Evolutionary conservation across 2,888 invertebrate genomes (phyloP).

Genomic region (Helobdella robusta): DNA sequence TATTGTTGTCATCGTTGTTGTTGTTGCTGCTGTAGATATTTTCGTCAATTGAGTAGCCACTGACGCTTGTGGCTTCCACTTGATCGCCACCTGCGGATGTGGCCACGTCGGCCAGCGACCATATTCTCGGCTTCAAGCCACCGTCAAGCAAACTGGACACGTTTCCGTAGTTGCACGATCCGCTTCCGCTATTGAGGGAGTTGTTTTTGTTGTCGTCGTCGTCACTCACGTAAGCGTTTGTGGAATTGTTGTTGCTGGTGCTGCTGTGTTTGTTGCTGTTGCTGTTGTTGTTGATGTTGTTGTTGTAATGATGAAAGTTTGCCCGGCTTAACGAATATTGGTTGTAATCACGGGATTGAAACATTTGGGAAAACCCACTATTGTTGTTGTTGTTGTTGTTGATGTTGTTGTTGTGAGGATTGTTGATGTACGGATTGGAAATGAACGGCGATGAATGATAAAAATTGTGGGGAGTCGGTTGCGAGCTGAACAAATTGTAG

Average conservation of each 20-base stretch:
- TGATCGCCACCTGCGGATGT: conserved; percentile 32
- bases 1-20: conserved; percentile 5
- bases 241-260: not conserved
- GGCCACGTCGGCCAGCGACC: conserved; percentile 46
- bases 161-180: not conserved
- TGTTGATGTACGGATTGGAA: conserved; percentile 4
- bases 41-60: not conserved
- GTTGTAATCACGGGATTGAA: conserved; percentile 1
- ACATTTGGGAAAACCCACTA: not conserved
- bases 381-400: not conserved
- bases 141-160: conserved; percentile 1
- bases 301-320: not conserved
- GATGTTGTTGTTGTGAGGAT: not conserved
- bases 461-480: not conserved
- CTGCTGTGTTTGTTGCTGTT: not conserved
- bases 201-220: not conserved
- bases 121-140: conserved; percentile 40
- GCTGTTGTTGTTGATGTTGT: not conserved
- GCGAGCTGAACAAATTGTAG: conserved; percentile 13
- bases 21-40: conserved; percentile 4
- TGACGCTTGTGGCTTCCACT: not conserved
- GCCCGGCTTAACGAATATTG: not conserved
- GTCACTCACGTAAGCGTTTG: not conserved
- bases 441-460: not conserved
- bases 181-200: not conserved